Evolutionary conservation across 1,140 invertebrate species (phyloP).

Genomic region (Bombus superbus): DNA sequence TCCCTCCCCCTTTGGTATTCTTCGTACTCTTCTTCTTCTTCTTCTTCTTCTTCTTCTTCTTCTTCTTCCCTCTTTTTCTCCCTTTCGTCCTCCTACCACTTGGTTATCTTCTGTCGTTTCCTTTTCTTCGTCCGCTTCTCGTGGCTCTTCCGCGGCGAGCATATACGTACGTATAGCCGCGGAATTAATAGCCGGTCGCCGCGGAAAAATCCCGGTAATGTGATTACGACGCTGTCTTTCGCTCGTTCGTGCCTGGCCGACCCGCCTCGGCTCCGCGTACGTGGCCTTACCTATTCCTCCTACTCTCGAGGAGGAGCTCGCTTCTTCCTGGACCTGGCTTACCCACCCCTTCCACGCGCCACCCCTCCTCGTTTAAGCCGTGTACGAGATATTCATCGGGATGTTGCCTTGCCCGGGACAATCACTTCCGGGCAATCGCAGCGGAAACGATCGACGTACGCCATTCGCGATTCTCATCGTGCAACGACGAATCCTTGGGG

Average conservation of each 20-base stretch:
- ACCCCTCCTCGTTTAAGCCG: conserved; percentile 14
- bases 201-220: conserved; percentile 78
- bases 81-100: background rate
- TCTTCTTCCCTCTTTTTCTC: too few relatives aligned
- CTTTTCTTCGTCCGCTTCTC: background rate
- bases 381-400: conserved; percentile 50
- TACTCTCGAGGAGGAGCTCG: conserved; percentile 37
- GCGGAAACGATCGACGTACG: conserved; percentile 3
- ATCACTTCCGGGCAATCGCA: conserved; percentile 24
- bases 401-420: background rate
- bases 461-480: background rate
- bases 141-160: conserved; percentile 32
- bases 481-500: background rate
- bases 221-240: conserved; percentile 79
- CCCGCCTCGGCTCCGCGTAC: conserved; percentile 67
- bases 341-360: conserved; percentile 36
- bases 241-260: conserved; percentile 72
- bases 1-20: conserved; percentile 17
- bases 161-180: conserved; percentile 69
- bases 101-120: background rate
- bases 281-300: conserved; percentile 66
- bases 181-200: conserved; percentile 80
- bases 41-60: background rate
- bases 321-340: conserved; percentile 55
- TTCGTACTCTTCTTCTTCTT: conserved; percentile 26